These are phyloP conservation scores for Geodia barretti DNA, from an alignment of 37 sponge, comb jelly and placozoan species.

Conservation along the genomic window DNA sequence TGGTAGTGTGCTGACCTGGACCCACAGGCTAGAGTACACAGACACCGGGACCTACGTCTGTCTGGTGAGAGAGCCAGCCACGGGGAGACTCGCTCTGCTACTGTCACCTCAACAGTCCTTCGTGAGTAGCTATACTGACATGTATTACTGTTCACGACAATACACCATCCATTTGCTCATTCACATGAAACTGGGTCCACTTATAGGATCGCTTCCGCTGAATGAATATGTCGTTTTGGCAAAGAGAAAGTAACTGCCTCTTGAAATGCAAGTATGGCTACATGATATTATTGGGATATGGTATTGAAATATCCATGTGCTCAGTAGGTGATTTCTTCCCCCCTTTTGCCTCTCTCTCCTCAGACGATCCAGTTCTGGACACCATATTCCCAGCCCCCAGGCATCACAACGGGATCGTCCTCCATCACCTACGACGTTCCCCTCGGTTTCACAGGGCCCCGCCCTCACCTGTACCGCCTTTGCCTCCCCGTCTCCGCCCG, in stretches of 20 bases:
- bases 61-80: background rate
- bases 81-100: background rate
- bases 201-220: too few species aligned
- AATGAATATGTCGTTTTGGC: too few species aligned
- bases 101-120: background rate
- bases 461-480: conserved; percentile 26
- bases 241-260: too few species aligned
- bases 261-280: too few species aligned
- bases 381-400: background rate
- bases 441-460: background rate
- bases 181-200: too few species aligned
- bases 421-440: conserved; percentile 7
- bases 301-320: background rate
- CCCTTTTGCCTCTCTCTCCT: conserved; percentile 1
- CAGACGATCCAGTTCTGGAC: conserved; percentile 6
- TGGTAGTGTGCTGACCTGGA: conserved; percentile 16
- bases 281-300: background rate
- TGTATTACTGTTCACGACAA: too few species aligned
- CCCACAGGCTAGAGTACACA: background rate
- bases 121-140: background rate
- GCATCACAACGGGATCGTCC: background rate
- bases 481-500: conserved; percentile 42
- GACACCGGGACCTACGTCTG: conserved; percentile 29
- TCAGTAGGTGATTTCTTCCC: background rate
- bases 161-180: too few species aligned